Evolutionary conservation across 1,140 invertebrate species (phyloP).

Genomic region (Calliphora vicina): DNA sequence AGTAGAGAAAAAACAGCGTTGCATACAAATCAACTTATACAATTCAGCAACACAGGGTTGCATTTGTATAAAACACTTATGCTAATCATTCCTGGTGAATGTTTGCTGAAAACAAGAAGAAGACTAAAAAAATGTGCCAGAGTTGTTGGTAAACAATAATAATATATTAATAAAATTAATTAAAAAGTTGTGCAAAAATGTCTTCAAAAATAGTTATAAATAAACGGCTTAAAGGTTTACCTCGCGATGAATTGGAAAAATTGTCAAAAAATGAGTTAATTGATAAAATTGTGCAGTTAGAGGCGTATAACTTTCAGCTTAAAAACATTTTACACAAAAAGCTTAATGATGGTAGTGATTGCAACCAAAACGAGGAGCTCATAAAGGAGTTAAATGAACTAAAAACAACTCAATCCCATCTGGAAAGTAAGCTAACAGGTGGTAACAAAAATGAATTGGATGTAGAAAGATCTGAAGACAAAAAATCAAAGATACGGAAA

Average conservation of each 20-base stretch:
- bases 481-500: constrained; percentile 39
- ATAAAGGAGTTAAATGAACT: constrained; percentile 45
- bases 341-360: constrained; percentile 45
- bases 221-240: constrained; percentile 48
- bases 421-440: not conserved
- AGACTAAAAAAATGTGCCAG: not conserved
- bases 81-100: no score
- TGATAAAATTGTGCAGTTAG: constrained; percentile 69
- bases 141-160: constrained; percentile 1
- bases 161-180: constrained; percentile 2
- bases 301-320: constrained; percentile 72
- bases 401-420: not conserved
- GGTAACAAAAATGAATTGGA: not conserved
- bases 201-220: constrained; percentile 49
- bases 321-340: constrained; percentile 69
- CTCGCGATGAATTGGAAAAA: constrained; percentile 44
- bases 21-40: not conserved
- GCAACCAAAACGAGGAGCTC: constrained; percentile 44
- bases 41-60: no score
- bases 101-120: no score
- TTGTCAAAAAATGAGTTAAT: constrained; percentile 66
- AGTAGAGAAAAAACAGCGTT: not conserved
- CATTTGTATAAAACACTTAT: no score
- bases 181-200: constrained; percentile 18
- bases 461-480: not conserved